Conservation (phyloP, 2,888 invertebrate species). For the Parasteatoda lunata region DNA sequence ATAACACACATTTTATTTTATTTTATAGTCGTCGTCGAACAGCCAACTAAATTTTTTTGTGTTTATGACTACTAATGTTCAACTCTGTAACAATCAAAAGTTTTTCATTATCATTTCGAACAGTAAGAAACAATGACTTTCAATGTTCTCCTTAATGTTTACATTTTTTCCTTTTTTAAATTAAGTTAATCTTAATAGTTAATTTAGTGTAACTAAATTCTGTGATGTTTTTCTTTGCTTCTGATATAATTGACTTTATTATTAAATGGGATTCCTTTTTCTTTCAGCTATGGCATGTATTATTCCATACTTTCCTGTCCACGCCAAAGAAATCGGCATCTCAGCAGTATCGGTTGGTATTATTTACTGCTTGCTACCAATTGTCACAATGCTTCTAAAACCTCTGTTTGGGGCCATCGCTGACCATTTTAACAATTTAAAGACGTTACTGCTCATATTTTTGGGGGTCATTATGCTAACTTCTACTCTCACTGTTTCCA, state of each 20-base stretch:
- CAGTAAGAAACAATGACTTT: not conserved
- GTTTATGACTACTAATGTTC: too few relatives aligned
- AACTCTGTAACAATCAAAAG: not conserved
- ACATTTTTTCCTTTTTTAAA: not conserved
- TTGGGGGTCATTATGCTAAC: conserved; percentile 54
- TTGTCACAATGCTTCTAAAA: conserved; percentile 69
- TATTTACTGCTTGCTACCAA: conserved; percentile 68
- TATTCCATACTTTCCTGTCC: conserved; percentile 68
- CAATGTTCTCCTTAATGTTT: not conserved
- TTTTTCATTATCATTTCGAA: not conserved
- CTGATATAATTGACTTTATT: not conserved
- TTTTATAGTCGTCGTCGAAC: too few relatives aligned
- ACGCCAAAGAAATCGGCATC: conserved; percentile 66
- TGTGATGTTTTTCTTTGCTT: too few relatives aligned
- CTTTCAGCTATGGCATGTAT: conserved; percentile 65
- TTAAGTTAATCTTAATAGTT: not conserved
- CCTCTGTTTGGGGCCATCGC: conserved; percentile 69
- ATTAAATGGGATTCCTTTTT: not conserved
- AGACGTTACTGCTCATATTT: conserved; percentile 40
- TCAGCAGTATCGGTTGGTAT: conserved; percentile 68
- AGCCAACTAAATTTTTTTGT: too few relatives aligned
- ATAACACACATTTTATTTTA: too few relatives aligned
- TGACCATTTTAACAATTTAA: conserved; percentile 66
- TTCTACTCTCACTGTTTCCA: conserved; percentile 41
- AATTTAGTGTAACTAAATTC: not conserved